Evolutionary conservation across 2,797 vertebrate species (phyloP).

Genomic region (Melanitta fusca): DNA sequence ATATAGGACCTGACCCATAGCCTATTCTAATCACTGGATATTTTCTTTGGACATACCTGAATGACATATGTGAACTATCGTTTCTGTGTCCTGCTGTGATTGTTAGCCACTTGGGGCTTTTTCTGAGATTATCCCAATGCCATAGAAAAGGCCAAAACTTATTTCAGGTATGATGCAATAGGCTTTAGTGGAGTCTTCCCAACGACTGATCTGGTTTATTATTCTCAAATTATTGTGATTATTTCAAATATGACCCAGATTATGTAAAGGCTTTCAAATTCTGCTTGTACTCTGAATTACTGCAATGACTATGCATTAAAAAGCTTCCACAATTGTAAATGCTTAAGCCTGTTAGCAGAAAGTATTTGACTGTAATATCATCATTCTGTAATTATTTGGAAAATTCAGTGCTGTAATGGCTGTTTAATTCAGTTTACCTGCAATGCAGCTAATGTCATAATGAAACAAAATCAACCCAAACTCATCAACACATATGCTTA

Average conservation of each 20-base stretch:
- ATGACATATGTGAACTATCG: neutral
- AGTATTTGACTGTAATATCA: constrained; percentile 11
- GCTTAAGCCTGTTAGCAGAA: constrained; percentile 5
- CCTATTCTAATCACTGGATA: neutral
- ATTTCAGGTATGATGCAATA: neutral
- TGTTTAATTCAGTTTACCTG: neutral
- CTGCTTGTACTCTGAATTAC: neutral
- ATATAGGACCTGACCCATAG: neutral
- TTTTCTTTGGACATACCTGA: neutral
- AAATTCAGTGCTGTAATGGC: neutral
- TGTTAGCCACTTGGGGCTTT: neutral
- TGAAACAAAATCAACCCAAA: neutral
- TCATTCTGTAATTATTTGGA: constrained; percentile 10
- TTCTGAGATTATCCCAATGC: neutral
- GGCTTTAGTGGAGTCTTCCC: neutral
- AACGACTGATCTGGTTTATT: neutral
- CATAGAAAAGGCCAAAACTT: neutral
- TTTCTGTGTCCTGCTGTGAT: neutral
- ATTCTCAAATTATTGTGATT: neutral
- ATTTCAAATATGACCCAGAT: constrained; percentile 22
- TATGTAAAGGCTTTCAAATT: constrained; percentile 21
- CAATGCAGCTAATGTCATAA: neutral
- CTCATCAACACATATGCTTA: neutral
- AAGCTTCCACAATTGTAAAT: neutral
- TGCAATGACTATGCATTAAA: constrained; percentile 24